Percentiles rank a stretch among this genome's conserved stretches.
phyloP scores from a whole-genome alignment of 2,797 vertebrate genomes.

The Novumbra hubbsi region DNA sequence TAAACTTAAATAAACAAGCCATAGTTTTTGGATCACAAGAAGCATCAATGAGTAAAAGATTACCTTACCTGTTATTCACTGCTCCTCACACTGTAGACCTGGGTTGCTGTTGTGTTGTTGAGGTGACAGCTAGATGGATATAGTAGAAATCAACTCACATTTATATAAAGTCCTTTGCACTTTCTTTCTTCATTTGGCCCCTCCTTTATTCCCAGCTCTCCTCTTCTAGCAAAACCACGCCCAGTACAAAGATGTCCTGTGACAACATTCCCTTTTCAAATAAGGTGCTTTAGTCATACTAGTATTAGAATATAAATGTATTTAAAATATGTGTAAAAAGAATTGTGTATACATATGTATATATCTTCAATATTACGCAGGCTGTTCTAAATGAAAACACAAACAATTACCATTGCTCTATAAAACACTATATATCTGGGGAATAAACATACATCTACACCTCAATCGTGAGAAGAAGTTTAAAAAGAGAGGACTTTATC shows the following conservation, averaged over 20 bases:
- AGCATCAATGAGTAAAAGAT: background rate
- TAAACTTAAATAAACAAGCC: background rate
- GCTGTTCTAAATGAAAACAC: background rate
- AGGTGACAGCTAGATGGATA: conserved; percentile 6
- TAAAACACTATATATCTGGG: too few species aligned
- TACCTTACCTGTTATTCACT: conserved; percentile 51
- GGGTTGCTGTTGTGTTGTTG: conserved; percentile 24
- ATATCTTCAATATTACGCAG: background rate
- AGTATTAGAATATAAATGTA: too few species aligned
- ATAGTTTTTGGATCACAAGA: background rate
- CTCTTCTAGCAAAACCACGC: conserved; percentile 14
- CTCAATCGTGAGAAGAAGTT: too few species aligned
- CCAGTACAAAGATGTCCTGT: background rate
- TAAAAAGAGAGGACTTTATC: too few species aligned
- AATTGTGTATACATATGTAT: background rate
- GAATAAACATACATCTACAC: too few species aligned
- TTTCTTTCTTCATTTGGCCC: conserved; percentile 30
- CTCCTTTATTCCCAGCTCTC: conserved; percentile 44
- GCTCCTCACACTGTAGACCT: conserved; percentile 30
- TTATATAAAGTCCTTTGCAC: conserved; percentile 56
- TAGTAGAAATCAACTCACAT: conserved; percentile 2
- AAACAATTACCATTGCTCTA: too few species aligned
- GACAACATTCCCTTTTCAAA: background rate
- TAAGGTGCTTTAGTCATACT: too few species aligned
- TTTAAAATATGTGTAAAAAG: too few species aligned